phyloP scores from a whole-genome alignment of 2,797 vertebrate species.

The Chaenodraco wilsoni region DNA sequence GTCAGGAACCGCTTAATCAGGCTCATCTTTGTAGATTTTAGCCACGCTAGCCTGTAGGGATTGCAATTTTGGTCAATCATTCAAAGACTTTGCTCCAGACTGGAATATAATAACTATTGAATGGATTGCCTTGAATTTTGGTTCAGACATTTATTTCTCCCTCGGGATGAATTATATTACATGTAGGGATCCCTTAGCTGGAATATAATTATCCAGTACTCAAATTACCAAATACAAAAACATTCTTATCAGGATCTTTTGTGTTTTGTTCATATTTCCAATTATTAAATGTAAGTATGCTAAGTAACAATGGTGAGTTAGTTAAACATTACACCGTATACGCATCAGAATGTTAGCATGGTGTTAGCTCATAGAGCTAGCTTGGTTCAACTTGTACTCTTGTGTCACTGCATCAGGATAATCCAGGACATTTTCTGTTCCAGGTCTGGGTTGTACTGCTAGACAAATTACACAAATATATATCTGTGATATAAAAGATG shows the following conservation, averaged over 20 bases:
- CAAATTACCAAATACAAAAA: background rate
- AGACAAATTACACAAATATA: background rate
- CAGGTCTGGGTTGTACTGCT: background rate
- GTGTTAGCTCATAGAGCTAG: no score
- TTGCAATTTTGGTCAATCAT: background rate
- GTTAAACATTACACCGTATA: background rate
- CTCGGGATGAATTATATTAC: background rate
- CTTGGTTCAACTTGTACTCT: no score
- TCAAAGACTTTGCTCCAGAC: background rate
- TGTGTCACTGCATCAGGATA: background rate
- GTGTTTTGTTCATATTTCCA: background rate
- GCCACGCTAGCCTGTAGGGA: background rate
- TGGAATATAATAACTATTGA: background rate
- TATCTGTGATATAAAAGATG: slow-evolving; percentile 24
- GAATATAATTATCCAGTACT: background rate
- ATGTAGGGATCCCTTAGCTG: background rate
- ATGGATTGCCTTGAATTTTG: background rate
- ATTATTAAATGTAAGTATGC: background rate
- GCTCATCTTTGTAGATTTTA: background rate
- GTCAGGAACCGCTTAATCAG: background rate
- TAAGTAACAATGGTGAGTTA: background rate
- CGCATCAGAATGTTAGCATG: background rate
- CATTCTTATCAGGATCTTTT: background rate
- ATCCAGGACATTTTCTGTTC: background rate
- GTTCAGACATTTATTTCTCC: background rate